Conservation (phyloP, 2,888 invertebrate species). For the Ochropleura plecta region DNA sequence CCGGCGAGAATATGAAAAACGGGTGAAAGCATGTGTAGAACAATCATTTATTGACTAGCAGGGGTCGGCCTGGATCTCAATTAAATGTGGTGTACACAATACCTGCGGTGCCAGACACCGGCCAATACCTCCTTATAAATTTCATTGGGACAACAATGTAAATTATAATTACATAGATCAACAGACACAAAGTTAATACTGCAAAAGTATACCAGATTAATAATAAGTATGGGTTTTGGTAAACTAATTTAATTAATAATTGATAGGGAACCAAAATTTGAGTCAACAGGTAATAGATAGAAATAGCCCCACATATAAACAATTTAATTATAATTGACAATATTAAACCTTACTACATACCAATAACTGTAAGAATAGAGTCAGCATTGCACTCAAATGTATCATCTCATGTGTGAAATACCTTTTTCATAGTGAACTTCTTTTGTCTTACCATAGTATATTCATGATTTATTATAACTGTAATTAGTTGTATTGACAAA, state of each 20-base stretch:
- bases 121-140: constrained; percentile 79
- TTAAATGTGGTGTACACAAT: constrained; percentile 74
- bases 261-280: constrained; percentile 66
- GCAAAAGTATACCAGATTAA: constrained; percentile 63
- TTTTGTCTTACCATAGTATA: constrained; percentile 50
- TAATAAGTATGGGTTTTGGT: constrained; percentile 72
- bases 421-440: constrained; percentile 60
- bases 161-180: constrained; percentile 70
- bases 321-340: constrained; percentile 66
- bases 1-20: constrained; percentile 99
- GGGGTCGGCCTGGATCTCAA: constrained; percentile 75
- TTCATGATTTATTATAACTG: constrained; percentile 37
- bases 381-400: constrained; percentile 51
- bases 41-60: constrained; percentile 99
- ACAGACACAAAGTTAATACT: constrained; percentile 66
- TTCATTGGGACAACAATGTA: constrained; percentile 85
- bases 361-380: constrained; percentile 69
- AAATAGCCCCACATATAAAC: constrained; percentile 55
- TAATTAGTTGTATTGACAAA: constrained; percentile 45
- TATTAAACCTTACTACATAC: constrained; percentile 67
- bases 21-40: constrained; percentile 99
- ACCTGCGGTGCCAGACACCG: constrained; percentile 72
- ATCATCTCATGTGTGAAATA: constrained; percentile 54
- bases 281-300: constrained; percentile 65
- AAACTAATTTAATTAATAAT: constrained; percentile 66